Evolutionary conservation across 2,797 vertebrate genomes (phyloP), one percentile per base, ranked within the genome.

Genomic region (Ctenosaura bakeri): DNA sequence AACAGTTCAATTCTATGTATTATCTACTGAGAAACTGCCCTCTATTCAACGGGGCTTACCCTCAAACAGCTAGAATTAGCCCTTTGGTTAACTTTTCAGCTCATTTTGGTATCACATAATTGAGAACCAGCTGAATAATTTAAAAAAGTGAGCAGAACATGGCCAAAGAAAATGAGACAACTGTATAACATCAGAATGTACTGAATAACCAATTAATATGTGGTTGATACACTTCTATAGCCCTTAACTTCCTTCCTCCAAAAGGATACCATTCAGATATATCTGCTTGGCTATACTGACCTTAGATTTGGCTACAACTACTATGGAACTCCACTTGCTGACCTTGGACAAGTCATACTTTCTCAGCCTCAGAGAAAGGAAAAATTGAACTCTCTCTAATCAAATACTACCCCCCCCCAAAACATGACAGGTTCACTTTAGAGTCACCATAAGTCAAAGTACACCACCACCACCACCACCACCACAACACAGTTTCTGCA

Each of bases 41-140:
- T 13, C n/a, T 16, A 14, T 35, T 69, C 66, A 69, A 35, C 42
- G 35, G 35, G 7, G 14, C 18, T 76, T 18, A 76, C 42, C 42
- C 42, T 46, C 42, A 42, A 3, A 76, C 74, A 76, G 4, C 8
- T 29, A 32, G 29, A 71, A 32, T 77, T 46, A 26, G 2, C 3
- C 42, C 24, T 24, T 22, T 42, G 4, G 42, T 81, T 56, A 81
- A n/a, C 16, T 81, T 54, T 18, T 56, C 79, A 81, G 14, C 14
- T 81, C 79, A 56, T 80, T 79, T 52, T 80, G 78, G 32, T 46
- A 80, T 83, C 24, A 66, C 82, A 84, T n/a, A 84, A 22, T 35
- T 42, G 35, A 66, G 35, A 83, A 66, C 24, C 6, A 29, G 42
- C 14, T 18, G 0, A 26, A 35, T 46, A 83, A 83, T 18, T 20